Conservation (phyloP, 1,140 invertebrate species). For the Apis dorsata region DNA sequence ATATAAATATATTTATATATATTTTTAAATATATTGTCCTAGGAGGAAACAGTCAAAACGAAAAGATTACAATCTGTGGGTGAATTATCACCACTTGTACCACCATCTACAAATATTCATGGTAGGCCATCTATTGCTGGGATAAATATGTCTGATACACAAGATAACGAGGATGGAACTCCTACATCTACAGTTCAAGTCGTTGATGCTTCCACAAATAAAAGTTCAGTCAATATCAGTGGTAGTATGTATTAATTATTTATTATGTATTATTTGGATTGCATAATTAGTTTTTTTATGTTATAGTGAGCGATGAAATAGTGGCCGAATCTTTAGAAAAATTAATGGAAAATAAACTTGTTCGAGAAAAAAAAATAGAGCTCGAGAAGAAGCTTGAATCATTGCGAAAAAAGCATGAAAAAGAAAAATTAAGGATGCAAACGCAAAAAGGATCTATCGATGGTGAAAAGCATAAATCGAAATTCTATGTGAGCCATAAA, state of each 20-base stretch:
- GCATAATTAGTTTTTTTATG: slow-evolving; percentile 26
- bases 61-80: slow-evolving; percentile 75
- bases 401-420: slow-evolving; percentile 92
- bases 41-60: slow-evolving; percentile 72
- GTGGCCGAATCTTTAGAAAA: slow-evolving; percentile 89
- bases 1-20: neutral
- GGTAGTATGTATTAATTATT: slow-evolving; percentile 68
- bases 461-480: slow-evolving; percentile 83
- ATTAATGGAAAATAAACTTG: slow-evolving; percentile 89
- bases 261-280: neutral
- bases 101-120: slow-evolving; percentile 68
- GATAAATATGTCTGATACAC: slow-evolving; percentile 71
- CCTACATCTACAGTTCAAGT: slow-evolving; percentile 55
- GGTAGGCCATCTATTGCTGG: slow-evolving; percentile 73
- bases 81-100: slow-evolving; percentile 64
- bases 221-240: slow-evolving; percentile 73
- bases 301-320: slow-evolving; percentile 81
- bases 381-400: slow-evolving; percentile 93
- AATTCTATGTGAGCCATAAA: slow-evolving; percentile 87
- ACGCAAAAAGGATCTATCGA: slow-evolving; percentile 82
- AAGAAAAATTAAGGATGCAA: slow-evolving; percentile 84
- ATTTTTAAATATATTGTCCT: slow-evolving; percentile 13
- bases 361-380: slow-evolving; percentile 90
- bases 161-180: slow-evolving; percentile 72
- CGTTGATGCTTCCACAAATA: slow-evolving; percentile 71